A percentile compares a stretch with the other conserved stretches of the same genome.
These are phyloP conservation scores for Drosophila fungiperda DNA, from an alignment of 2,888 invertebrate genomes.

Conservation along the genomic window DNA sequence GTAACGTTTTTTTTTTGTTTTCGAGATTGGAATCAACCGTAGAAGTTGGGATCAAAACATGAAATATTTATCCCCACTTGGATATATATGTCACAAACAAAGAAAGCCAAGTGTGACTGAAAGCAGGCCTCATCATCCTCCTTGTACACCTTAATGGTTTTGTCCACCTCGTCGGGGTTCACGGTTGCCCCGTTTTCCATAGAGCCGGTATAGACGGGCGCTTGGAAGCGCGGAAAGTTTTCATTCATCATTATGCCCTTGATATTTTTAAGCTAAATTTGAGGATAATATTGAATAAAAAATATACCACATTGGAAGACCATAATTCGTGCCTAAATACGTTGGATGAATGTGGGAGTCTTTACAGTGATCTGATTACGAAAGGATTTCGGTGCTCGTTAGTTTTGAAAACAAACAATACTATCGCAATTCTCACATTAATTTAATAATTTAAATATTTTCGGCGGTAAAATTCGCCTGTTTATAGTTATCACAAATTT, in stretches of 20 bases:
- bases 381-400: not conserved
- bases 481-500: not conserved
- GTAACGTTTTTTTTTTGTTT: not conserved
- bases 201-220: slow-evolving; percentile 98
- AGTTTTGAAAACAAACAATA: not conserved
- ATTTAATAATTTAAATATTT: not conserved
- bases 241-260: slow-evolving; percentile 80
- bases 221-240: slow-evolving; percentile 97
- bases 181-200: slow-evolving; percentile 99
- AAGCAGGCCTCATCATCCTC: slow-evolving; percentile 94
- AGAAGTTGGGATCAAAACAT: not conserved
- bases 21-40: not conserved
- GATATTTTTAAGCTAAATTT: no score
- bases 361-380: no score
- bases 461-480: not conserved
- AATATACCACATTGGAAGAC: no score
- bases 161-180: slow-evolving; percentile 98
- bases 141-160: slow-evolving; percentile 99
- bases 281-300: no score
- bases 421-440: not conserved
- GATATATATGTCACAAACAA: not conserved
- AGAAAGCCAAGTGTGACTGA: no score
- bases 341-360: no score
- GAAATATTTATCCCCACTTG: not conserved
- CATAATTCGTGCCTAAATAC: no score